These are phyloP conservation scores for Petromus typicus DNA, from an alignment of 2,113 vertebrate genomes.

Conservation along the genomic window DNA sequence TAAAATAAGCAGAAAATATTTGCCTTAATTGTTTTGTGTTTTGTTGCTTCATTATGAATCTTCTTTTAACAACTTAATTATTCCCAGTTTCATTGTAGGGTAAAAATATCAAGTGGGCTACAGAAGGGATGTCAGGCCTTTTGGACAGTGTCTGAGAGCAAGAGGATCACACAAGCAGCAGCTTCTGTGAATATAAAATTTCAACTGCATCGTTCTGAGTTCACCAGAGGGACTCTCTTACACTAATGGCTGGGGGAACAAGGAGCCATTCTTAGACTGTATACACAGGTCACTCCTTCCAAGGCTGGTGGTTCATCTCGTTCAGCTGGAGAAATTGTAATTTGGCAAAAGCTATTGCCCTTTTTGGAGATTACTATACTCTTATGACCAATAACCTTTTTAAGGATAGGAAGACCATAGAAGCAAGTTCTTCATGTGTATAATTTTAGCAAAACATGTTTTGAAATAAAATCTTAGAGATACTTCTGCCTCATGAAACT, in stretches of 20 bases:
- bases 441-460: slow-evolving; percentile 71
- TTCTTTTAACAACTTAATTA: slow-evolving; percentile 83
- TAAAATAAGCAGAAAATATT: slow-evolving; percentile 83
- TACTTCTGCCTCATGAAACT: neutral
- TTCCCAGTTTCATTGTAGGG: slow-evolving; percentile 76
- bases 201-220: slow-evolving; percentile 71
- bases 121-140: slow-evolving; percentile 67
- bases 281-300: slow-evolving; percentile 53
- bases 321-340: slow-evolving; percentile 54
- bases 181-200: slow-evolving; percentile 78
- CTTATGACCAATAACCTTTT: slow-evolving; percentile 72
- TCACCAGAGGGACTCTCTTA: slow-evolving; percentile 60
- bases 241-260: slow-evolving; percentile 54
- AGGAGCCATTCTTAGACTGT: slow-evolving; percentile 42
- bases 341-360: slow-evolving; percentile 72
- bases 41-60: slow-evolving; percentile 79
- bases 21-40: slow-evolving; percentile 83
- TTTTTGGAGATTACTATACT: slow-evolving; percentile 78
- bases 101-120: slow-evolving; percentile 73
- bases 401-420: slow-evolving; percentile 62
- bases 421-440: slow-evolving; percentile 67
- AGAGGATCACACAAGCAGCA: neutral
- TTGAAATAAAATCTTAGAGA: slow-evolving; percentile 71
- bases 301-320: slow-evolving; percentile 55
- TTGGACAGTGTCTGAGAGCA: slow-evolving; percentile 73